Evolutionary conservation across 35 echinoderm and acorn worm species (phyloP).

Genomic region (Lytechinus pictus): DNA sequence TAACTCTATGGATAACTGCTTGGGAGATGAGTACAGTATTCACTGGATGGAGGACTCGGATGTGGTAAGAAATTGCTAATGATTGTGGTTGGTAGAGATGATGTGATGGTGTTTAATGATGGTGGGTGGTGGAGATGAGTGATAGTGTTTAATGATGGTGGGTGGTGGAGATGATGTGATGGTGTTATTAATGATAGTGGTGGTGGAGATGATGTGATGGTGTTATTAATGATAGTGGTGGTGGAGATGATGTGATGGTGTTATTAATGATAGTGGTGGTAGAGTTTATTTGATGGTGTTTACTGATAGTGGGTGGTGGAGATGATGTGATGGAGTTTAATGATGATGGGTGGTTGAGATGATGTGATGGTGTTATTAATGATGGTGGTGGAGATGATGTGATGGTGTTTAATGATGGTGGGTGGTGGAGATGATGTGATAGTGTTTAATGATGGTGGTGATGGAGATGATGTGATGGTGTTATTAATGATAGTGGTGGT

Average conservation of each 20-base stretch:
- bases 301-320: neutral
- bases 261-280: neutral
- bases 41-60: slow-evolving; percentile 99
- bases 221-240: slow-evolving; percentile 15
- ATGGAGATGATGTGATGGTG: slow-evolving; percentile 39
- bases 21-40: slow-evolving; percentile 96
- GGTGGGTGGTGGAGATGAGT: slow-evolving; percentile 22
- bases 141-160: slow-evolving; percentile 38
- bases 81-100: neutral
- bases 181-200: neutral
- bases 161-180: neutral
- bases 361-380: slow-evolving; percentile 40
- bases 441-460: neutral
- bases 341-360: slow-evolving; percentile 21
- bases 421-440: slow-evolving; percentile 19
- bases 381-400: slow-evolving; percentile 44
- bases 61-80: slow-evolving; percentile 62
- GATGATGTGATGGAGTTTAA: slow-evolving; percentile 33
- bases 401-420: slow-evolving; percentile 18
- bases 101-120: slow-evolving; percentile 38
- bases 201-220: slow-evolving; percentile 22
- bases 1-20: slow-evolving; percentile 64
- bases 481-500: slow-evolving; percentile 25
- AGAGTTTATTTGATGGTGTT: neutral
- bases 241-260: slow-evolving; percentile 37